These are phyloP conservation scores for Lottia scabra DNA, from an alignment of 2,888 invertebrate genomes.

Conservation along the genomic window DNA sequence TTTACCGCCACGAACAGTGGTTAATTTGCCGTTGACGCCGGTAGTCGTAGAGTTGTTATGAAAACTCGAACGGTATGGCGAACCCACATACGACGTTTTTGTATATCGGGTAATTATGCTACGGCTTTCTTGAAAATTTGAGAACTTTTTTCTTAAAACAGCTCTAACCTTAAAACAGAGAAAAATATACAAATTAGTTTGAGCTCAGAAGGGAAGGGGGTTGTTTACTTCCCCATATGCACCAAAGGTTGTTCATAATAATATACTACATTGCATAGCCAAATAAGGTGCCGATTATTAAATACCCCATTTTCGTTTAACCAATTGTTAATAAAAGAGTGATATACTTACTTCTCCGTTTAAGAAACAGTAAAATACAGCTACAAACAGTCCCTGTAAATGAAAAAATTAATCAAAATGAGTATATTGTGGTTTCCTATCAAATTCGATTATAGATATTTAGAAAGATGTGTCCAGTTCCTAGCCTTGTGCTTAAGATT, in stretches of 20 bases:
- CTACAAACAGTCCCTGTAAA: constrained; percentile 61
- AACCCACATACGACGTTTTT: constrained; percentile 45
- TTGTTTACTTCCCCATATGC: too few relatives aligned
- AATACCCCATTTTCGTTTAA: too few relatives aligned
- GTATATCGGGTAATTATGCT: constrained; percentile 52
- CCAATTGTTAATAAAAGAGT: too few relatives aligned
- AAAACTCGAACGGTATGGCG: constrained; percentile 39
- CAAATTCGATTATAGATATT: too few relatives aligned
- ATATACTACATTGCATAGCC: too few relatives aligned
- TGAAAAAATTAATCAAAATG: not conserved
- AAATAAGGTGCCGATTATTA: too few relatives aligned
- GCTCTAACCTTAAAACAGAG: constrained; percentile 47
- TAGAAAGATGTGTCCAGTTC: too few relatives aligned
- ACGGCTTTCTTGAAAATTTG: constrained; percentile 47
- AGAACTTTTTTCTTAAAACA: constrained; percentile 51
- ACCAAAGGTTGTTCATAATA: too few relatives aligned
- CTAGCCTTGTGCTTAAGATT: too few relatives aligned
- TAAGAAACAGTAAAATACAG: constrained; percentile 65
- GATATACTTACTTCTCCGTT: constrained; percentile 61
- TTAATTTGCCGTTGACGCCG: constrained; percentile 20
- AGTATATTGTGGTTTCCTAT: not conserved
- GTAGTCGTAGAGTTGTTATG: constrained; percentile 23
- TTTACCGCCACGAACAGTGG: constrained; percentile 2
- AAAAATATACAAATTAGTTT: too few relatives aligned
- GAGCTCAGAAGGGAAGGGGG: too few relatives aligned